Percentiles rank a stretch among this genome's conserved stretches.
phyloP scores from a whole-genome alignment of 2,888 invertebrate genomes.

The Muscina levida region DNA sequence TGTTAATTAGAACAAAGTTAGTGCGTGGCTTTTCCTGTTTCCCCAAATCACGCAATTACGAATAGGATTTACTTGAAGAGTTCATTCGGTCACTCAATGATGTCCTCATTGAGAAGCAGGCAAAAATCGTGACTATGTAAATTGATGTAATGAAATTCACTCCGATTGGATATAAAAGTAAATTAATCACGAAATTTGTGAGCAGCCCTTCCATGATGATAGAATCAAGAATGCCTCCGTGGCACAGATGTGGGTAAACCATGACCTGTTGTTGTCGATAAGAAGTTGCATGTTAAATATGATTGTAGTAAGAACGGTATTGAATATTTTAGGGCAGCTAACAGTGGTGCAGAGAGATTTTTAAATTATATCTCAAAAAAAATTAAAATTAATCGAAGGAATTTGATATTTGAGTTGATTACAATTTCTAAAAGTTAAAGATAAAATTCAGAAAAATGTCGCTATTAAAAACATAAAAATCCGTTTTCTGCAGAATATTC shows the following conservation, averaged over 20 bases:
- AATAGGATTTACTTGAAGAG: conserved; percentile 41
- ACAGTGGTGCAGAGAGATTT: background rate
- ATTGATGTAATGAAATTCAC: conserved; percentile 45
- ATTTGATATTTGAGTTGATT: no score
- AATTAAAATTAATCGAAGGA: no score
- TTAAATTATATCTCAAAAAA: no score
- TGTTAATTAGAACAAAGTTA: conserved; percentile 44
- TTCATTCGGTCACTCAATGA: conserved; percentile 9
- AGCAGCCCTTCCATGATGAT: background rate
- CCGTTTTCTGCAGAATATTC: no score
- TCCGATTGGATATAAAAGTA: conserved; percentile 29
- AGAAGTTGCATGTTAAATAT: conserved; percentile 17
- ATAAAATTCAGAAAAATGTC: no score
- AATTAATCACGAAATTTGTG: conserved; percentile 41
- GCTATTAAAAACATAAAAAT: no score
- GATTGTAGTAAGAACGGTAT: conserved; percentile 4
- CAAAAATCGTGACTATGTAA: conserved; percentile 44
- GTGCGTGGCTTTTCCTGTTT: conserved; percentile 2
- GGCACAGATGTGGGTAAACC: conserved; percentile 8
- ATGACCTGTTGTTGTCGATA: conserved; percentile 33
- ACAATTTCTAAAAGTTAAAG: no score
- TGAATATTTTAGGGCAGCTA: conserved; percentile 13
- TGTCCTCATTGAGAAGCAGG: background rate
- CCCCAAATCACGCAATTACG: conserved; percentile 24
- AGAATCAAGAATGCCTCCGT: conserved; percentile 24